Base-by-base conservation (phyloP, 2,113 vertebrate genomes). In the Megalops atlanticus region DNA sequence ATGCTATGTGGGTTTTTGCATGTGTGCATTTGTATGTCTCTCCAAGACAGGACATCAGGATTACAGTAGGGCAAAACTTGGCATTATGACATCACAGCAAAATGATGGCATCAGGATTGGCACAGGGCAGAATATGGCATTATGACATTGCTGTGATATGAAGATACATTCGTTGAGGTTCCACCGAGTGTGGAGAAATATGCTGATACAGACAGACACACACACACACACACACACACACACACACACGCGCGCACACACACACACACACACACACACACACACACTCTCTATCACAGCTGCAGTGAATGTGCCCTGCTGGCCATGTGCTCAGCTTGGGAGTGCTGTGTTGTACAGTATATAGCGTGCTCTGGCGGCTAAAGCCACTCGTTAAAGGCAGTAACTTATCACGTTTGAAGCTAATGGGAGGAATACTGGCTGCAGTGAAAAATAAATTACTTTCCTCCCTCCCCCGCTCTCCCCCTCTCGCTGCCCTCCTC, bases 341-440 rank as follows among this genome's bases (percentile, higher is more conserved):
- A 33, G 38, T 24, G n/a, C 16, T 12, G 36, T 64, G 47, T 27
- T 58, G 70, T 49, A 39, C 64, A 47, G 47, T 70, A 74, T 90
- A 88, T 85, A 90, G 86, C 87, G 82, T 92, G 89, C 89, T 92
- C 90, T 92, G 90, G 90, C 88, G 88, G 92, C 91, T 93, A 89
- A 92, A 93, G 91, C 92, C 84, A 80, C 92, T 95, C 85, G 90
- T 94, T 94, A 93, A 94, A 93, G 91, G 91, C 92, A 88, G 93
- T 94, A 94, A 95, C 91, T 94, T 94, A 94, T 93, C 88, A 88
- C 84, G 88, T 92, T 94, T 94, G 94, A 94, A 94, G 91, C 91
- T 94, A 95, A 95, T 94, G 93, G 94, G 92, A 92, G 88, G 92
- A 94, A 94, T 92, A 94, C 92, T 93, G 92, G 92, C 92, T 88